phyloP scores from a whole-genome alignment of 2,888 invertebrate species.

The Drosophila cracens region DNA sequence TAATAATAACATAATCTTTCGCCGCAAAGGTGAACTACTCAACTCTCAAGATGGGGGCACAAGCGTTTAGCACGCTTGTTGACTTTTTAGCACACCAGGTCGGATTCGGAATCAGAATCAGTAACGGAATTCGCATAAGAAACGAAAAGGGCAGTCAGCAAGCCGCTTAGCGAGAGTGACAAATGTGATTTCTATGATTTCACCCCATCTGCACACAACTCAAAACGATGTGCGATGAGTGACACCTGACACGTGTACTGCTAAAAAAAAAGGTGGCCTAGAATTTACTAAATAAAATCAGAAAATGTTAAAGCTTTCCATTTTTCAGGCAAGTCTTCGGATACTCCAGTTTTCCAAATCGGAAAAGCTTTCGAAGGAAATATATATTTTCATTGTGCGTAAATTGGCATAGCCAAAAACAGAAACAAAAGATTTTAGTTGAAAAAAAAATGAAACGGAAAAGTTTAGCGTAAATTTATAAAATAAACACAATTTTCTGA shows the following conservation, averaged over 20 bases:
- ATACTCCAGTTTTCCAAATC: background rate
- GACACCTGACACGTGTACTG: conserved; percentile 39
- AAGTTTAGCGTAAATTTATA: background rate
- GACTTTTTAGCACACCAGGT: conserved; percentile 67
- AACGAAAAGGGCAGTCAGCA: conserved; percentile 72
- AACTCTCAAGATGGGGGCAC: conserved; percentile 44
- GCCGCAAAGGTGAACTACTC: conserved; percentile 57
- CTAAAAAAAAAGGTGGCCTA: background rate
- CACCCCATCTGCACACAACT: conserved; percentile 11
- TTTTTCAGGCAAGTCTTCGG: background rate
- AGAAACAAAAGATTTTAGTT: background rate
- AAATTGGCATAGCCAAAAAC: background rate
- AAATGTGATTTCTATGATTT: conserved; percentile 72
- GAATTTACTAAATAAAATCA: background rate
- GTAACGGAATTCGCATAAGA: conserved; percentile 23
- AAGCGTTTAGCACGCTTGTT: conserved; percentile 65
- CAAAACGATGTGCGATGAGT: conserved; percentile 13
- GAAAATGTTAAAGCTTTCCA: background rate
- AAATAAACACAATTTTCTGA: background rate
- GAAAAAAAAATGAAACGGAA: background rate
- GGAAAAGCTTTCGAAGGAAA: background rate
- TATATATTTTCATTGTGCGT: background rate
- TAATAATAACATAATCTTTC: conserved; percentile 1
- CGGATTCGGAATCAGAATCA: conserved; percentile 27
- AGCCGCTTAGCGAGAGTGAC: conserved; percentile 64